These are phyloP conservation scores for Oxyura jamaicensis DNA, from an alignment of 2,113 vertebrate genomes.

Conservation along the genomic window DNA sequence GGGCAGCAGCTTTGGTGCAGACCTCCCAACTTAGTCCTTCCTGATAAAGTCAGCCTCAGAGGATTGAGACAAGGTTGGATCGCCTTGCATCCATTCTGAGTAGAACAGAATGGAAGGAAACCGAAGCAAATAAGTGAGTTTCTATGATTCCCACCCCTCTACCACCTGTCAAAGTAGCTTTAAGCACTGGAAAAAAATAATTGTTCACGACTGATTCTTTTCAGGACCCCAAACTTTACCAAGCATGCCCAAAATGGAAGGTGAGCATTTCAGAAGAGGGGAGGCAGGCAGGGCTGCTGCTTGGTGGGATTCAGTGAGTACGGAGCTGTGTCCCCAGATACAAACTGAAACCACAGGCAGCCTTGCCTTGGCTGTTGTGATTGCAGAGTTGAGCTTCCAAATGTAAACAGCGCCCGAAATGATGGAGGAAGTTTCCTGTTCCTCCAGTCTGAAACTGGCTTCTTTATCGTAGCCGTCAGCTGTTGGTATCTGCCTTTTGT, in stretches of 20 bases:
- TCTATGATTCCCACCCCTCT: background rate
- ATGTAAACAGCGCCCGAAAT: background rate
- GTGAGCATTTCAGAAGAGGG: background rate
- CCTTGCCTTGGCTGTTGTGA: rapidly evolving
- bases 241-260: background rate
- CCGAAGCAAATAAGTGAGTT: background rate
- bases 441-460: background rate
- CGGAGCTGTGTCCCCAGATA: background rate
- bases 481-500: background rate
- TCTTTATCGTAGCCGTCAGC: background rate
- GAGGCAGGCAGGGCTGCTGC: background rate
- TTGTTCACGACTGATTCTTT: background rate
- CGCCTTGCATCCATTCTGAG: background rate
- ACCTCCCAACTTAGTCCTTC: background rate
- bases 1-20: background rate
- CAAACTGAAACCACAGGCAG: rapidly evolving
- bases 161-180: background rate
- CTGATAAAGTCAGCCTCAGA: no score
- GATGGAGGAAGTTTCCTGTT: background rate
- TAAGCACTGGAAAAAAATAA: background rate
- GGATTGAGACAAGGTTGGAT: background rate
- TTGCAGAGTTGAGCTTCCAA: background rate
- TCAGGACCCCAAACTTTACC: background rate
- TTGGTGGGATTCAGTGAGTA: background rate
- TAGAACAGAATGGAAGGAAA: background rate